Base-by-base conservation (phyloP, 1,140 invertebrate species). In the Drosophila truncata region DNA sequence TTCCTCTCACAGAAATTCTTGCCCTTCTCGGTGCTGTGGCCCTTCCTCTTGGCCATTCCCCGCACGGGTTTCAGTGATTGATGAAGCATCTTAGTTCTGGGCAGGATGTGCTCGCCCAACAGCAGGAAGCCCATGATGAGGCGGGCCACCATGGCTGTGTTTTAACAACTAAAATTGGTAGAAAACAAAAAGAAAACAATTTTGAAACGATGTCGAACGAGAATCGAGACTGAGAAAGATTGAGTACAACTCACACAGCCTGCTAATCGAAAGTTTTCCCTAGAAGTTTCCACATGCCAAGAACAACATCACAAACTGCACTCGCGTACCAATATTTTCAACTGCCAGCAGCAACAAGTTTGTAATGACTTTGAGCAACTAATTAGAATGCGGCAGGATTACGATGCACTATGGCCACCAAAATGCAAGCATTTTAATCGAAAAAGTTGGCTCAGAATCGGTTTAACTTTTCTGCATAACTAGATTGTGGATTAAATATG, bases 341-440 rank as follows among this genome's bases (percentile, higher is more conserved):
- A 31, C 25, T 29, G 37, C 8, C 39, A 7, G 63, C 37, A 44
- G 72, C 72, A 76, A 72, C 60, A 76, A 82, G 79, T 73, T 78
- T 77, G 46, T 49, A 82, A 78, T 71, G 65, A 66, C 52, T 70
- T 81, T 71, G 60, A 18, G 41, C 5, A 84, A 80, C 71, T 83
- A 71, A 83, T 83, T 83, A 78, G 64, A 79, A 62, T 62, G 63
- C 54, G 57, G 49, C 50, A 18, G 44, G 37, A 39, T 35, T 62
- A 20, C 58, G 63, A 33, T 58, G 64, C 72, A 44, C 31, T 58
- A 41, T 44, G 55, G 39, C 63, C 39, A 69, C 33, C 47, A 14
- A 55, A 76, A 69, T 67, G 35, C 57, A 69, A 72, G 44, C 57
- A 66, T 20, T 77, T 81, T 72, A 77, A 81, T 77, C 72, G 60